Percentiles rank a stretch among this genome's conserved stretches.
Evolutionary conservation across 2,888 invertebrate genomes (phyloP).

Genomic region (Volucella inflata): DNA sequence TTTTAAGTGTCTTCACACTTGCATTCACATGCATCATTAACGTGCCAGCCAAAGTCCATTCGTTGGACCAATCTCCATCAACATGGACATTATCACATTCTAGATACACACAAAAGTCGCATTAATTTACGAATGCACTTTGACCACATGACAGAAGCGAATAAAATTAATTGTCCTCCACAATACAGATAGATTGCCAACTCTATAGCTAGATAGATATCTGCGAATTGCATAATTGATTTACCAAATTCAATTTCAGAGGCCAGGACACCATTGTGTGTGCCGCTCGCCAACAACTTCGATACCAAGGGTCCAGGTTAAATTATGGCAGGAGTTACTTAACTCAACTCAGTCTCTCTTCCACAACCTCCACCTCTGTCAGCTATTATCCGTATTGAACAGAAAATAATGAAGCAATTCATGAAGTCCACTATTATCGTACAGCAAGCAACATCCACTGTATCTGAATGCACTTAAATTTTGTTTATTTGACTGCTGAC

Average conservation of each 20-base stretch:
- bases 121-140: constrained; percentile 13
- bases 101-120: background rate
- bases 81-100: background rate
- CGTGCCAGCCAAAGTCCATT: background rate
- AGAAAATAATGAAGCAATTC: constrained; percentile 30
- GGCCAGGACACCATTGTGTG: constrained; percentile 39
- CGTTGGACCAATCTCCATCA: too few relatives aligned
- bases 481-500: constrained; percentile 42
- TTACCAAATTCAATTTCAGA: constrained; percentile 46
- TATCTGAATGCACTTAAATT: constrained; percentile 18
- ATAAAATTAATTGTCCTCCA: constrained; percentile 21
- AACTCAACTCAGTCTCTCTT: background rate
- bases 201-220: background rate
- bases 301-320: constrained; percentile 50
- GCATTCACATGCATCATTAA: constrained; percentile 21
- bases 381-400: constrained; percentile 16
- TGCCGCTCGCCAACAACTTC: background rate
- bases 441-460: constrained; percentile 7
- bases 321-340: constrained; percentile 34
- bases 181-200: background rate
- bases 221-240: constrained; percentile 64
- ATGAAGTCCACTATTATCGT: constrained; percentile 19
- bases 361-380: background rate
- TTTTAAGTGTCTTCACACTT: too few relatives aligned
- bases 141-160: constrained; percentile 3